Evolutionary conservation across 1,140 invertebrate genomes (phyloP).

Genomic region (Penaeus vannamei): DNA sequence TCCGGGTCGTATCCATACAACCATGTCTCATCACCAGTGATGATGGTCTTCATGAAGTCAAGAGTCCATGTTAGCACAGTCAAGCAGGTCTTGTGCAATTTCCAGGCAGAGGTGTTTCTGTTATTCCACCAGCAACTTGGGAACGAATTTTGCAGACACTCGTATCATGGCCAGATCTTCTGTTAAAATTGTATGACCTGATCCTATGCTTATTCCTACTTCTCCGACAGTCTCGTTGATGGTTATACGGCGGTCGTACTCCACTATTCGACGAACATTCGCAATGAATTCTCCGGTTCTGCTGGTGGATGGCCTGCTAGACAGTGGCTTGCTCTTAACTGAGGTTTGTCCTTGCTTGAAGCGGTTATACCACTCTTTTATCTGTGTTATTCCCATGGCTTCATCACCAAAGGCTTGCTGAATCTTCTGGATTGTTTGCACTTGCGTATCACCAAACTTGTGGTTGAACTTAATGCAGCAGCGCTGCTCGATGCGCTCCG

Average conservation of each 20-base stretch:
- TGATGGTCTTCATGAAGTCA: slow-evolving; percentile 20
- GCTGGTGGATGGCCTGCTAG: background rate
- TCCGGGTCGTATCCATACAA: too few species aligned
- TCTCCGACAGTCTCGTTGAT: slow-evolving; percentile 1
- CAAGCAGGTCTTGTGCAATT: slow-evolving; percentile 14
- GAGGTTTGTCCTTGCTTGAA: background rate
- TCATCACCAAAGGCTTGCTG: too few species aligned
- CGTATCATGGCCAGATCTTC: too few species aligned
- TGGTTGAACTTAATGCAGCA: too few species aligned
- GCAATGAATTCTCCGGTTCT: background rate
- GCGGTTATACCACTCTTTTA: background rate
- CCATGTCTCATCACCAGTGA: too few species aligned
- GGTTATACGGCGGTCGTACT: background rate
- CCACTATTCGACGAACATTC: background rate
- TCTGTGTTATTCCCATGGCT: too few species aligned
- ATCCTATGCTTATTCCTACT: slow-evolving; percentile 1
- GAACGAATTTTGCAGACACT: too few species aligned
- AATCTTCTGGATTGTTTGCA: too few species aligned
- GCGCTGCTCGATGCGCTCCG: too few species aligned
- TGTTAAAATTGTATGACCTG: slow-evolving; percentile 18
- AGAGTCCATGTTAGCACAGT: slow-evolving; percentile 4
- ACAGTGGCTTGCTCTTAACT: background rate
- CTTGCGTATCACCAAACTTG: too few species aligned
- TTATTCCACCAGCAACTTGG: too few species aligned
- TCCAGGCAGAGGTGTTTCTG: background rate